Evolutionary conservation across 2,113 vertebrate species (phyloP).

Genomic region (Colinus virginianus): DNA sequence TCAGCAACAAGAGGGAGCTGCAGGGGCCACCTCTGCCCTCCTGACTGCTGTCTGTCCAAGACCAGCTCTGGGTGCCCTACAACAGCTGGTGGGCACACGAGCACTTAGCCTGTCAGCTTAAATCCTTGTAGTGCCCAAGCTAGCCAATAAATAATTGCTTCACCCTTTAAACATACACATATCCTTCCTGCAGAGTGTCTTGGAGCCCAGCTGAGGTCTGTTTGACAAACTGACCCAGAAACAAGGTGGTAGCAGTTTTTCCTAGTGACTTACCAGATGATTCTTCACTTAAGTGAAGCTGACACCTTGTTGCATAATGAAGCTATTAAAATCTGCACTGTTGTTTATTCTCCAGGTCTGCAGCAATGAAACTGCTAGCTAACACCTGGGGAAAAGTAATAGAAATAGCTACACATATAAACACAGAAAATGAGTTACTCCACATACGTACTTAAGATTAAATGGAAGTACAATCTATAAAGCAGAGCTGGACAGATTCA

Average conservation of each 20-base stretch:
- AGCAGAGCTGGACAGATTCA: background rate
- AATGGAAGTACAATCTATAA: background rate
- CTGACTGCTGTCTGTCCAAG: background rate
- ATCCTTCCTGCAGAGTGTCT: background rate
- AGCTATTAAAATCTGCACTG: background rate
- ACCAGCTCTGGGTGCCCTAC: background rate
- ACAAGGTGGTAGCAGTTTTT: no score
- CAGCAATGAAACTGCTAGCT: background rate
- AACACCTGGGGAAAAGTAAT: background rate
- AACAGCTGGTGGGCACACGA: background rate
- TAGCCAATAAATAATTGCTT: background rate
- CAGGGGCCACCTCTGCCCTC: background rate
- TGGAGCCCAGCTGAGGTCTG: background rate
- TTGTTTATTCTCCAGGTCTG: background rate
- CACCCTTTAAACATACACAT: background rate
- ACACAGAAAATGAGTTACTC: background rate
- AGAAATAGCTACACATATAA: background rate
- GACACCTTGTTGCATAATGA: background rate
- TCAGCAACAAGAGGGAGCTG: rapidly evolving
- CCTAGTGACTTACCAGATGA: background rate
- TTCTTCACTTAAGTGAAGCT: background rate
- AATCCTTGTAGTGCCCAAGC: background rate
- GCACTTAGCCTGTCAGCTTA: background rate
- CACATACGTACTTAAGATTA: background rate
- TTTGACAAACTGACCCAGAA: background rate